Conservation (phyloP, 37 sponge, comb jelly and placozoan genomes). For the Agelas oroides region DNA sequence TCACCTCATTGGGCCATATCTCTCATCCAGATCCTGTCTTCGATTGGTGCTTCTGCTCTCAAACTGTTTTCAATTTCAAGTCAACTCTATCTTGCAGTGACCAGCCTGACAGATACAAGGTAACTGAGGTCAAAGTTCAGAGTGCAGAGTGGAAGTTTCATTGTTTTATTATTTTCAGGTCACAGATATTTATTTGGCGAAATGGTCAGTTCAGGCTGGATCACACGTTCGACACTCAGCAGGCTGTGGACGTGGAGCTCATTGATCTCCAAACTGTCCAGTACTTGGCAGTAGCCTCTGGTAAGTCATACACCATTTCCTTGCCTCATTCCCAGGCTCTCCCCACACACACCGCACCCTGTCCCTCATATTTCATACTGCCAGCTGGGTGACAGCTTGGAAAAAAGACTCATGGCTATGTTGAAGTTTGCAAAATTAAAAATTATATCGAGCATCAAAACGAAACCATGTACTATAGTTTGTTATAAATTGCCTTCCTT, state of each 20-base stretch:
- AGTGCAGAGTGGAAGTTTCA: too few relatives aligned
- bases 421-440: too few relatives aligned
- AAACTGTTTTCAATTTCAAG: constrained; percentile 1
- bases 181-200: constrained; percentile 48
- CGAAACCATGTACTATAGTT: too few relatives aligned
- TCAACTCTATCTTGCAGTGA: constrained; percentile 40
- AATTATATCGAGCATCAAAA: too few relatives aligned
- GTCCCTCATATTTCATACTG: too few relatives aligned
- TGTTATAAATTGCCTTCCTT: too few relatives aligned
- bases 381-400: too few relatives aligned
- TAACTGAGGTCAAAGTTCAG: not conserved
- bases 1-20: not conserved
- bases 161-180: constrained; percentile 7
- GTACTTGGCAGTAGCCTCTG: constrained; percentile 14
- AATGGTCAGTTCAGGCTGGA: constrained; percentile 28
- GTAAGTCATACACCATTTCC: too few relatives aligned
- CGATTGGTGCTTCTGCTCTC: constrained; percentile 49
- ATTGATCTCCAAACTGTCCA: not conserved
- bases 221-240: constrained; percentile 14
- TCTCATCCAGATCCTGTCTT: constrained; percentile 19
- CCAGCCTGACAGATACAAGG: constrained; percentile 55
- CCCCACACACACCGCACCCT: too few relatives aligned
- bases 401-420: too few relatives aligned
- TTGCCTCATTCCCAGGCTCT: not conserved
- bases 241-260: constrained; percentile 34